A percentile compares a stretch with the other conserved stretches of the same genome.
phyloP scores from a whole-genome alignment of 2,113 vertebrate genomes.

The Stictonetta naevosa region DNA sequence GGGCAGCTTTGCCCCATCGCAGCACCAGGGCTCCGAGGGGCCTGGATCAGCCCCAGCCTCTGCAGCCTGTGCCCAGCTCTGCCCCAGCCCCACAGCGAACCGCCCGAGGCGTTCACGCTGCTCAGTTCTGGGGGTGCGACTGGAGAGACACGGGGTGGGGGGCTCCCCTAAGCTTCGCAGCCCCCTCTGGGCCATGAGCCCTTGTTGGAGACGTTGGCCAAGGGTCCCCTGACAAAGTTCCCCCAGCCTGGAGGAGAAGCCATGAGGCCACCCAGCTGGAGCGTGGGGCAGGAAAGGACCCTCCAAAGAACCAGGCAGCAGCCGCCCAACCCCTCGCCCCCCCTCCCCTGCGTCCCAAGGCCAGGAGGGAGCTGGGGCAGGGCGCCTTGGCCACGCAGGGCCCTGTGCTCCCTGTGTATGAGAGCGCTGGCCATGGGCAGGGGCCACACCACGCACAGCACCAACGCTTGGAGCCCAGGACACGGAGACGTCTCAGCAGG shows the following conservation, averaged over 20 bases:
- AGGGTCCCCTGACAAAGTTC: no score
- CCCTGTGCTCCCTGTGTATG: accelerated
- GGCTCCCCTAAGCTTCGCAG: neutral
- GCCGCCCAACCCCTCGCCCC: neutral
- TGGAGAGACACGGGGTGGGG: neutral
- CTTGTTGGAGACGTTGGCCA: neutral
- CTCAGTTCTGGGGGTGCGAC: no score
- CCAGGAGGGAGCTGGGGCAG: neutral
- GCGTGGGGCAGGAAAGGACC: neutral
- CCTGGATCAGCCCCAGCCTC: neutral
- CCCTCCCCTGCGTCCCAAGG: neutral
- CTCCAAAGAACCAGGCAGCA: neutral
- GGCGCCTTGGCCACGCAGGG: neutral
- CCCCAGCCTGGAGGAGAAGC: neutral
- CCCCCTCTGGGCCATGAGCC: neutral
- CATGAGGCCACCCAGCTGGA: accelerated
- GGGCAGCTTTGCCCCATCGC: neutral
- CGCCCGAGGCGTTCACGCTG: neutral
- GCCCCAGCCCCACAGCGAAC: neutral
- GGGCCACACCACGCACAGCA: neutral
- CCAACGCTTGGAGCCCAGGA: neutral
- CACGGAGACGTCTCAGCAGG: neutral
- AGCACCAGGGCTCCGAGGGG: no score
- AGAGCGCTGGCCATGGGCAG: neutral
- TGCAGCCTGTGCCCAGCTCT: neutral